These are phyloP conservation scores for Riparia riparia DNA, from an alignment of 2,113 vertebrate species.

Conservation along the genomic window DNA sequence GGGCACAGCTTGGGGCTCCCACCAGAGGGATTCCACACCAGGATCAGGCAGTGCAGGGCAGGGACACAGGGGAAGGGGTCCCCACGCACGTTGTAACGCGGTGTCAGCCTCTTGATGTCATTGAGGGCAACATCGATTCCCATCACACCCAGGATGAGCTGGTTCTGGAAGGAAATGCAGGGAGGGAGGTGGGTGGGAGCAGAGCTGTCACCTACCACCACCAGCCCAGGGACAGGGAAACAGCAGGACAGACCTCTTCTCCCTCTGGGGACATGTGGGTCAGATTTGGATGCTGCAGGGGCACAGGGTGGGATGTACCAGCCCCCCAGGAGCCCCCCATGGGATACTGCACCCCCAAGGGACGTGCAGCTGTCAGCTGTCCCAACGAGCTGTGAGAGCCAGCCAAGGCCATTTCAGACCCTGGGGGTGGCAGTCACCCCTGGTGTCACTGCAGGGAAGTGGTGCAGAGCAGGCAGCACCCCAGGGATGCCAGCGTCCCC, in stretches of 20 bases:
- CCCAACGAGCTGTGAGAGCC: background rate
- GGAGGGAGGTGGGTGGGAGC: background rate
- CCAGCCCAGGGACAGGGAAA: fast-evolving
- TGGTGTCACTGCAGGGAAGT: background rate
- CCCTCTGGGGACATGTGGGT: fast-evolving
- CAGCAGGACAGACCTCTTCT: background rate
- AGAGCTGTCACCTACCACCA: background rate
- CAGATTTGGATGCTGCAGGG: background rate
- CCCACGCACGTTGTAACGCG: slow-evolving; percentile 89
- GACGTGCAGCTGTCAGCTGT: background rate
- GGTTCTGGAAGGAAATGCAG: slow-evolving; percentile 83
- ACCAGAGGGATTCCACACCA: fast-evolving
- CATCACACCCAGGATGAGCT: slow-evolving; percentile 98
- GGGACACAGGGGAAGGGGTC: background rate
- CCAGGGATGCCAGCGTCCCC: background rate
- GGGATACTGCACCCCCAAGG: background rate
- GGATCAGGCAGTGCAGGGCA: background rate
- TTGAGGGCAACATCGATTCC: slow-evolving; percentile 95
- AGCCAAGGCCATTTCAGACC: background rate
- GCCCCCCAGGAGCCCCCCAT: background rate
- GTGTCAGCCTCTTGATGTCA: slow-evolving; percentile 96
- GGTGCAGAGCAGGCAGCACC: background rate
- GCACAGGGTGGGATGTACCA: background rate
- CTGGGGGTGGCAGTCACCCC: background rate
- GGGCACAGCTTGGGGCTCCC: background rate